These are phyloP conservation scores for Synanthedon formicaeformis DNA, from an alignment of 2,888 invertebrate species.

Conservation along the genomic window DNA sequence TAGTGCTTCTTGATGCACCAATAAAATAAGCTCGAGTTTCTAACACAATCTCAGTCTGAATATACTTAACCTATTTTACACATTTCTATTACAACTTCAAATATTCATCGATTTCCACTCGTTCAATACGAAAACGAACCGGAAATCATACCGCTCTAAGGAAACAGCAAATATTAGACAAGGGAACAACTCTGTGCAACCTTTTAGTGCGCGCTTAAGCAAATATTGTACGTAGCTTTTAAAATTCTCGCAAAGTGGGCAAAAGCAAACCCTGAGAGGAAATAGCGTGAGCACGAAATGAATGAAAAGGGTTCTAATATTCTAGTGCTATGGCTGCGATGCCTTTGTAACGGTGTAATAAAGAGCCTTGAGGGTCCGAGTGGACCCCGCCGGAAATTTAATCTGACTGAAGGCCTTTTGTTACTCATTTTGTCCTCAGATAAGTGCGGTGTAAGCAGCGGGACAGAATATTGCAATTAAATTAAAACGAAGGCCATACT, in stretches of 20 bases:
- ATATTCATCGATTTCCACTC: too few species aligned
- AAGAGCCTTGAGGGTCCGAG: conserved; percentile 58
- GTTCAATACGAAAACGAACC: too few species aligned
- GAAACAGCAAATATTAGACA: background rate
- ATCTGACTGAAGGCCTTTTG: conserved; percentile 58
- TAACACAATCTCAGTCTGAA: too few species aligned
- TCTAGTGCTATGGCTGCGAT: conserved; percentile 40
- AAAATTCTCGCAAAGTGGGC: conserved; percentile 20
- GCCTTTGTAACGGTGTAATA: conserved; percentile 60
- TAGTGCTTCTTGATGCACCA: too few species aligned
- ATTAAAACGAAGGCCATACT: conserved; percentile 43
- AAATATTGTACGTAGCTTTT: conserved; percentile 15
- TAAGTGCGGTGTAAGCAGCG: conserved; percentile 48
- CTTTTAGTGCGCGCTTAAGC: conserved; percentile 8
- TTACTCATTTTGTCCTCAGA: conserved; percentile 54
- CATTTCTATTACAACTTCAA: too few species aligned
- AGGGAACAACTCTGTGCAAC: background rate
- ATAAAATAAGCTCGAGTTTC: too few species aligned
- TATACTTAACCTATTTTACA: too few species aligned
- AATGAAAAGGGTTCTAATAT: conserved; percentile 51
- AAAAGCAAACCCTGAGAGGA: conserved; percentile 30
- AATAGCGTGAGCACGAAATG: conserved; percentile 20
- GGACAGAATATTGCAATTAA: conserved; percentile 58
- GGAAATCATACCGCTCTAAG: too few species aligned
- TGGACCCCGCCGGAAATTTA: conserved; percentile 65